These are phyloP conservation scores for Phrynosoma platyrhinos DNA, from an alignment of 2,113 vertebrate species.

Conservation along the genomic window DNA sequence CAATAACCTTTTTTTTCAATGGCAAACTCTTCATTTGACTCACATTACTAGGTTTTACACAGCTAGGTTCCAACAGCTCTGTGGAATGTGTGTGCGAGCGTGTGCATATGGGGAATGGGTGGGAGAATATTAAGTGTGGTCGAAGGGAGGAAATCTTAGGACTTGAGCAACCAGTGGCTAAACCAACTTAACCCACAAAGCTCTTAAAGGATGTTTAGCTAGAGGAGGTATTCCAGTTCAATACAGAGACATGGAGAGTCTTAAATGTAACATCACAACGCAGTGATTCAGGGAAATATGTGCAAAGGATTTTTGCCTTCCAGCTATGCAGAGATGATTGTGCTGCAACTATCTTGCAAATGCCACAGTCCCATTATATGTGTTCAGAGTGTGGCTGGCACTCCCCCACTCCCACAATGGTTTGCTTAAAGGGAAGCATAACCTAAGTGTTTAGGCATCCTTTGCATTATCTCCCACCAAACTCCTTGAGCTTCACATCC, in stretches of 20 bases:
- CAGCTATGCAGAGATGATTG: background rate
- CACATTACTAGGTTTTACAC: background rate
- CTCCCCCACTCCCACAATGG: background rate
- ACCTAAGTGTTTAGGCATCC: background rate
- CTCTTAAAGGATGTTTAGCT: background rate
- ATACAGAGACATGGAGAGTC: background rate
- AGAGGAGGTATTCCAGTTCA: background rate
- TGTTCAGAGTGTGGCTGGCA: background rate
- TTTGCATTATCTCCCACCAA: background rate
- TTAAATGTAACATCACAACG: background rate
- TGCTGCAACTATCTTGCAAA: background rate
- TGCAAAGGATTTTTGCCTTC: background rate
- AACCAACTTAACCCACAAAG: background rate
- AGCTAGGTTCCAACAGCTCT: background rate
- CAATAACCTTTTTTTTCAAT: conserved; percentile 22
- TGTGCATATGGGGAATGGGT: too few species aligned
- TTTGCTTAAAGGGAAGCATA: background rate
- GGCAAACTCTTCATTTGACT: conserved; percentile 20
- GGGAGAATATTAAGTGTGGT: background rate
- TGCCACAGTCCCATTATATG: background rate
- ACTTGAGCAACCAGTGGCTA: conserved; percentile 5
- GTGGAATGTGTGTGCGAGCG: too few species aligned
- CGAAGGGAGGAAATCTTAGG: background rate
- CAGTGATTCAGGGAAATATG: background rate
- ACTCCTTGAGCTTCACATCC: too few species aligned